phyloP scores from a whole-genome alignment of 2,888 invertebrate species.

The Cyclophora albipunctata region DNA sequence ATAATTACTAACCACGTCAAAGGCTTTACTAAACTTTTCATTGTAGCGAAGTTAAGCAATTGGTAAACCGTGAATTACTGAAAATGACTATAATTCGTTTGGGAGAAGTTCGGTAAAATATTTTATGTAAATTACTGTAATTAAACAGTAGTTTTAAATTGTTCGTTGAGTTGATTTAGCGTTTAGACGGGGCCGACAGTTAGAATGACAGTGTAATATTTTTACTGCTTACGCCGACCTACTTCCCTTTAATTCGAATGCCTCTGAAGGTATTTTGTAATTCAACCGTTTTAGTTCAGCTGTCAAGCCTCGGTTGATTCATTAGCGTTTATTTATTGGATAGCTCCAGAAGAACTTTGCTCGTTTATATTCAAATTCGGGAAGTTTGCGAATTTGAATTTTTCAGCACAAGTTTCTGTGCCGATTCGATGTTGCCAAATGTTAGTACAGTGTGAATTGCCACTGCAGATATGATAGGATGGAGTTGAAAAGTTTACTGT shows the following conservation, averaged over 20 bases:
- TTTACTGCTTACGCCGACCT: conserved; percentile 1
- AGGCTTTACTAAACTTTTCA: background rate
- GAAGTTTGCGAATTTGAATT: conserved; percentile 32
- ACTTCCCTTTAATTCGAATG: conserved; percentile 4
- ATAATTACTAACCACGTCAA: conserved; percentile 6
- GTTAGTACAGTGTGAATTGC: conserved; percentile 8
- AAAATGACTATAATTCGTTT: too few relatives aligned
- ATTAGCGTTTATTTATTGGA: conserved; percentile 48
- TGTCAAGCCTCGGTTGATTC: conserved; percentile 39
- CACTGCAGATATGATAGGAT: too few relatives aligned
- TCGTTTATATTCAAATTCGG: conserved; percentile 49
- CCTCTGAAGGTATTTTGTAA: conserved; percentile 28
- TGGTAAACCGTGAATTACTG: too few relatives aligned
- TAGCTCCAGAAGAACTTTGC: conserved; percentile 35
- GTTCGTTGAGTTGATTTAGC: too few relatives aligned
- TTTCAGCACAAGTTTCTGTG: conserved; percentile 24
- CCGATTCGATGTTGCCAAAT: conserved; percentile 14
- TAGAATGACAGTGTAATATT: conserved; percentile 1
- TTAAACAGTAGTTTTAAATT: too few relatives aligned
- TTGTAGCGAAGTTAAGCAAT: too few relatives aligned
- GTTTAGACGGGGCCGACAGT: too few relatives aligned
- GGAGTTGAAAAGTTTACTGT: too few relatives aligned
- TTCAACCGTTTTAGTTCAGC: conserved; percentile 29
- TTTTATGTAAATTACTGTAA: too few relatives aligned
- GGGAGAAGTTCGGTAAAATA: too few relatives aligned